Conservation (phyloP, 1,140 invertebrate genomes). For the Aphaenogaster rudis region DNA sequence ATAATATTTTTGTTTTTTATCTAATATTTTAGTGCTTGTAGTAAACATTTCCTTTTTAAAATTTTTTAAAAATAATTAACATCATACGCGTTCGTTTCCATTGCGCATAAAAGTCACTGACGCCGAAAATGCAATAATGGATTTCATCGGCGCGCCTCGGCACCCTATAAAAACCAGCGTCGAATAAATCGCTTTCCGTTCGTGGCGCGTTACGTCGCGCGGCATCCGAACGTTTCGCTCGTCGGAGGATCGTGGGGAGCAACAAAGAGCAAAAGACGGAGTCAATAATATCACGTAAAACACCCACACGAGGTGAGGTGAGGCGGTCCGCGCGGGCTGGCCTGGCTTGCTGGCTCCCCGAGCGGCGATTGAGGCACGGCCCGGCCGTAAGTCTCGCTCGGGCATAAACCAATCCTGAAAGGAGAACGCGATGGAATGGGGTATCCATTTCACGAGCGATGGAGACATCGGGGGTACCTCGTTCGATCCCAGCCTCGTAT, state of each 20-base stretch:
- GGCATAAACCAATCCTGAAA: conserved; percentile 85
- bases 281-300: conserved; percentile 83
- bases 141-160: conserved; percentile 9
- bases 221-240: conserved; percentile 18
- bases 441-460: conserved; percentile 85
- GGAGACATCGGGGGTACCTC: conserved; percentile 84
- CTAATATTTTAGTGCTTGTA: not conserved
- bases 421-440: conserved; percentile 79
- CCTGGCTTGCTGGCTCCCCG: conserved; percentile 59
- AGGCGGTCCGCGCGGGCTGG: conserved; percentile 65
- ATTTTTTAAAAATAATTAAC: not conserved
- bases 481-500: conserved; percentile 79
- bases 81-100: not conserved
- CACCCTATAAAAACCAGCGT: conserved; percentile 11
- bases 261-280: conserved; percentile 63
- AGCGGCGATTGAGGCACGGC: conserved; percentile 74
- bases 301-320: conserved; percentile 77
- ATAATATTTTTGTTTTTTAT: not conserved
- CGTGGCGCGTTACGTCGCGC: conserved; percentile 25
- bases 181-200: conserved; percentile 46
- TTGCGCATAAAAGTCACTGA: not conserved
- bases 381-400: conserved; percentile 79
- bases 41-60: not conserved
- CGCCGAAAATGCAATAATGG: not conserved
- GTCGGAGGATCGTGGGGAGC: not conserved